Conservation (phyloP, 2,888 invertebrate species). For the Sceliomorpha sp. region DNA sequence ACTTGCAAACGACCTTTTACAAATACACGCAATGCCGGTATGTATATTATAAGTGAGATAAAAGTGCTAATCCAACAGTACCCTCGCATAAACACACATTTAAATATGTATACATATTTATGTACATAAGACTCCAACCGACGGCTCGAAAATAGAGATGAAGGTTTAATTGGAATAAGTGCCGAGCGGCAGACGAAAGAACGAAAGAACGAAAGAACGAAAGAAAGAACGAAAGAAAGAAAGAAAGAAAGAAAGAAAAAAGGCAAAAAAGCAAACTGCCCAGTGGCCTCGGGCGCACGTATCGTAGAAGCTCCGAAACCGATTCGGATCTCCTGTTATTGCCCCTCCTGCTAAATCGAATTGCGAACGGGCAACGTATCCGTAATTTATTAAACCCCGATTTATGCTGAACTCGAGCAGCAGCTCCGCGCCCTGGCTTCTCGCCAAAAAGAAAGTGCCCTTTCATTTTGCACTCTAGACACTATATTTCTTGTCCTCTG, state of each 20-base stretch:
- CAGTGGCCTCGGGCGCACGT: slow-evolving; percentile 32
- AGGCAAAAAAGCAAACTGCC: slow-evolving; percentile 2
- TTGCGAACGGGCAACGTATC: slow-evolving; percentile 42
- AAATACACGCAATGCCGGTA: no score
- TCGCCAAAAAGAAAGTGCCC: slow-evolving; percentile 46
- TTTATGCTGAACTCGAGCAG: slow-evolving; percentile 49
- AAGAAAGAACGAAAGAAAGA: neutral
- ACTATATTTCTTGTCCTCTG: slow-evolving; percentile 46
- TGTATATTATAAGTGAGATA: neutral
- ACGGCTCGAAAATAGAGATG: slow-evolving; percentile 37
- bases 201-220: slow-evolving; percentile 10
- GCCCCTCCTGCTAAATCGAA: slow-evolving; percentile 49
- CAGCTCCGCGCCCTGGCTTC: slow-evolving; percentile 42
- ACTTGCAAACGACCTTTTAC: no score
- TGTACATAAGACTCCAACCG: neutral
- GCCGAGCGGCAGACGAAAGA: slow-evolving; percentile 7
- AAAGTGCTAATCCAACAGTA: neutral
- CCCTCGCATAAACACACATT: slow-evolving; percentile 20
- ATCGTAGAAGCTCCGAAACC: slow-evolving; percentile 49
- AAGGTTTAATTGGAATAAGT: slow-evolving; percentile 49
- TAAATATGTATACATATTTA: slow-evolving; percentile 30
- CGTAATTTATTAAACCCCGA: slow-evolving; percentile 53
- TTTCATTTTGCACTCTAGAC: slow-evolving; percentile 45
- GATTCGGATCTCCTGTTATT: slow-evolving; percentile 50
- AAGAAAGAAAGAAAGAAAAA: no score